A percentile compares a stretch with the other conserved stretches of the same genome.
These are phyloP conservation scores for Apus apus DNA, from an alignment of 2,113 vertebrate species.

Conservation along the genomic window DNA sequence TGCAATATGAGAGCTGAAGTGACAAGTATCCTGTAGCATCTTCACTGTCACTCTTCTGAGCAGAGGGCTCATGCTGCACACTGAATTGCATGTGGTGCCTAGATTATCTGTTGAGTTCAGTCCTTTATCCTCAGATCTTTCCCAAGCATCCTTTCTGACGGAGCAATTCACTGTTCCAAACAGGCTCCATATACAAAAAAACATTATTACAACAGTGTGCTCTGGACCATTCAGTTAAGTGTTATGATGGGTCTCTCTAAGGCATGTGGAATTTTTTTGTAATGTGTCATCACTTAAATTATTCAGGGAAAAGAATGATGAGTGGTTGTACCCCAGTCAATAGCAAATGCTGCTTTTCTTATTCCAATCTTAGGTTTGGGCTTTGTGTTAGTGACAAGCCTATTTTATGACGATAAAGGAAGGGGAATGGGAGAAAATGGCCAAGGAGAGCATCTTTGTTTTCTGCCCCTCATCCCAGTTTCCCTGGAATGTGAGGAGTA, in stretches of 20 bases:
- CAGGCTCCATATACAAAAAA: neutral
- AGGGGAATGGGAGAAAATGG: neutral
- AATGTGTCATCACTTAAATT: neutral
- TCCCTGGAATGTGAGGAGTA: constrained; percentile 15
- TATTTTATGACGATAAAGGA: neutral
- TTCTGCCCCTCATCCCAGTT: neutral
- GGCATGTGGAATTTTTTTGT: neutral
- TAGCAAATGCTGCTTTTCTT: constrained; percentile 5
- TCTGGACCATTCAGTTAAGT: neutral
- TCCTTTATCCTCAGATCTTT: neutral
- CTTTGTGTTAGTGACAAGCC: constrained; percentile 41
- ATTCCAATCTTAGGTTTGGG: neutral
- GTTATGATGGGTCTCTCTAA: neutral
- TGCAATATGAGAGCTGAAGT: neutral
- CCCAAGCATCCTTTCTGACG: neutral
- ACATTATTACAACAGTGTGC: neutral
- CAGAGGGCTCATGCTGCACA: rapidly evolving
- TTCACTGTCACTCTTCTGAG: neutral
- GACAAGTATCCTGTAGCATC: neutral
- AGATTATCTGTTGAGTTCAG: neutral
- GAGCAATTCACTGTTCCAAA: neutral
- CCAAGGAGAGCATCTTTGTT: constrained; percentile 19
- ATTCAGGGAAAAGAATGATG: neutral
- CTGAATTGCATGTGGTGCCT: rapidly evolving
- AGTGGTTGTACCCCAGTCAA: constrained; percentile 5